Evolutionary conservation across 2,797 vertebrate species (phyloP).

Genomic region (Vespertilio murinus): DNA sequence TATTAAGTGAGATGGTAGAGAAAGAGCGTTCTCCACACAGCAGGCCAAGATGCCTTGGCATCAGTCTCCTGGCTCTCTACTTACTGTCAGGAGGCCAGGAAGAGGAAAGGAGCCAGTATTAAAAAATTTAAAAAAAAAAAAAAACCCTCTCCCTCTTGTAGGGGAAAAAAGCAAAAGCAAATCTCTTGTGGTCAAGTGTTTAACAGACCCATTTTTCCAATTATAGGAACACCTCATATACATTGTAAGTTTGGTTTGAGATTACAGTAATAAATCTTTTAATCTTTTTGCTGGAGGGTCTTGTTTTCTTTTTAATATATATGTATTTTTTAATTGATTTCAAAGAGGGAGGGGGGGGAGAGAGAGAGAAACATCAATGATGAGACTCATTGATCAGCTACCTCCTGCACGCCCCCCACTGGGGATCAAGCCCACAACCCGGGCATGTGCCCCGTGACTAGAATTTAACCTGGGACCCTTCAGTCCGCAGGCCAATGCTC

Average conservation of each 20-base stretch:
- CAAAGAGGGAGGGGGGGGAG: no score
- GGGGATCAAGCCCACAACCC: no score
- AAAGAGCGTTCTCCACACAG: neutral
- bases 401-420: no score
- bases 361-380: no score
- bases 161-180: neutral
- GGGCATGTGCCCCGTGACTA: no score
- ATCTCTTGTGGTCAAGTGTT: neutral
- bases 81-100: slow-evolving; percentile 25
- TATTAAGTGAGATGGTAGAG: neutral
- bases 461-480: no score
- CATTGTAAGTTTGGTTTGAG: neutral
- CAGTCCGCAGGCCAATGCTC: no score
- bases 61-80: slow-evolving; percentile 15
- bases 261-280: neutral
- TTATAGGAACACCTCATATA: neutral
- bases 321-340: no score
- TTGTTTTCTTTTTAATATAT: no score
- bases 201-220: neutral
- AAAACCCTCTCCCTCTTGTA: neutral
- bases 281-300: neutral
- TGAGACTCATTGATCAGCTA: no score
- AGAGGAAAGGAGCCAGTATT: neutral
- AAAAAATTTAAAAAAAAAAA: neutral
- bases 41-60: slow-evolving; percentile 5